Percentiles rank a stretch among this genome's conserved stretches.
These are phyloP conservation scores for Mustela nigripes DNA, from an alignment of 2,113 vertebrate species.

Conservation along the genomic window DNA sequence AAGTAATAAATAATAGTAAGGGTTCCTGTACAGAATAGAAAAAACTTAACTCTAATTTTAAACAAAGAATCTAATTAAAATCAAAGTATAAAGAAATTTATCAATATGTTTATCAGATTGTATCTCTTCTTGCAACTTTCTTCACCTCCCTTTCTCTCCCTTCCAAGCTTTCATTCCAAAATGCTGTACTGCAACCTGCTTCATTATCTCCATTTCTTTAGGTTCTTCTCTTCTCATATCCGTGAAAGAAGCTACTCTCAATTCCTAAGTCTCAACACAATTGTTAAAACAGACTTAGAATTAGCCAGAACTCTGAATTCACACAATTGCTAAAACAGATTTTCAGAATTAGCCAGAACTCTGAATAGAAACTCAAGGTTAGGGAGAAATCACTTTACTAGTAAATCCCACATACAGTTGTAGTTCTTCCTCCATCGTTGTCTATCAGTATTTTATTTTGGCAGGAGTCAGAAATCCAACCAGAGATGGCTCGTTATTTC, in stretches of 20 bases:
- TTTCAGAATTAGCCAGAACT: slow-evolving; percentile 31
- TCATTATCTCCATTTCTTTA: not conserved
- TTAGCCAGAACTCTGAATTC: not conserved
- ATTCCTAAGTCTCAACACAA: not conserved
- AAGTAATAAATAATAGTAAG: slow-evolving; percentile 43
- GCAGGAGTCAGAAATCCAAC: slow-evolving; percentile 45
- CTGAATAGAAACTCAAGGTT: not conserved
- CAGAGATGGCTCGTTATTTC: not conserved
- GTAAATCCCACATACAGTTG: not conserved
- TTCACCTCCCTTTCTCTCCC: not conserved
- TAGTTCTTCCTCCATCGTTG: not conserved
- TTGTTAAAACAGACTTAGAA: not conserved
- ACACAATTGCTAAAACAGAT: not conserved
- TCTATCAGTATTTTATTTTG: not conserved
- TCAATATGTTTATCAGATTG: not conserved
- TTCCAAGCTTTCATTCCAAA: slow-evolving; percentile 27
- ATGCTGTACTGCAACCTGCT: not conserved
- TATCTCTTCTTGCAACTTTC: not conserved
- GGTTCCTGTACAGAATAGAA: slow-evolving; percentile 11
- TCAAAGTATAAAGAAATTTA: slow-evolving; percentile 46
- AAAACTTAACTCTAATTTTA: not conserved
- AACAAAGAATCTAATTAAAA: slow-evolving; percentile 37
- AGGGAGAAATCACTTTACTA: not conserved
- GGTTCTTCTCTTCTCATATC: not conserved
- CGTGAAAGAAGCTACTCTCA: not conserved